Conservation (phyloP, 2,888 invertebrate species). For the Euclidia mi region DNA sequence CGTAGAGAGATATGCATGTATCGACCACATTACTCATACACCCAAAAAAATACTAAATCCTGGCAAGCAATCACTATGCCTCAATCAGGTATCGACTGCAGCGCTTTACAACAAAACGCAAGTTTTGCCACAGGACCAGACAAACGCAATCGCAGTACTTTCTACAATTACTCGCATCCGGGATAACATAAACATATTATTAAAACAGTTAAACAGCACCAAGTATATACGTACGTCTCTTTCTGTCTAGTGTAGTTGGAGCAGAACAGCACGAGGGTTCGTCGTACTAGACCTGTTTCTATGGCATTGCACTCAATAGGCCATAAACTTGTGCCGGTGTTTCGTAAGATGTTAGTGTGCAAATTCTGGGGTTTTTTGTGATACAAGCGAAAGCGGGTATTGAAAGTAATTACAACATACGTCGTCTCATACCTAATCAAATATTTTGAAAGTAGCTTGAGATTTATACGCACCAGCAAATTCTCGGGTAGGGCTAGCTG, state of each 20-base stretch:
- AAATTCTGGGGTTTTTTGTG: constrained; percentile 47
- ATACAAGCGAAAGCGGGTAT: constrained; percentile 38
- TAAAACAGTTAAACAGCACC: constrained; percentile 58
- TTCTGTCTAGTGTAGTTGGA: constrained; percentile 44
- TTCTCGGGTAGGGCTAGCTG: too few species aligned
- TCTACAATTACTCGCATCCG: constrained; percentile 45
- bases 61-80: too few species aligned
- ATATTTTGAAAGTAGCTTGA: too few species aligned
- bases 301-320: constrained; percentile 69
- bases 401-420: too few species aligned
- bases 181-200: constrained; percentile 58
- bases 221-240: constrained; percentile 43
- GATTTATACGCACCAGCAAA: too few species aligned
- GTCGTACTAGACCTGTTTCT: constrained; percentile 72
- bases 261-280: constrained; percentile 65
- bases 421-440: too few species aligned
- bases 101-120: too few species aligned
- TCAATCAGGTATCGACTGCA: too few species aligned
- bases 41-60: too few species aligned
- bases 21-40: too few species aligned
- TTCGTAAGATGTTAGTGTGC: constrained; percentile 72
- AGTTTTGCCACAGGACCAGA: too few species aligned
- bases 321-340: constrained; percentile 74
- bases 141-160: constrained; percentile 17
- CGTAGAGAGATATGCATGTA: too few species aligned